Evolutionary conservation across 2,797 vertebrate genomes (phyloP), one percentile per base, ranked within the genome.

Genomic region (Cryptoblepharus egeriae): DNA sequence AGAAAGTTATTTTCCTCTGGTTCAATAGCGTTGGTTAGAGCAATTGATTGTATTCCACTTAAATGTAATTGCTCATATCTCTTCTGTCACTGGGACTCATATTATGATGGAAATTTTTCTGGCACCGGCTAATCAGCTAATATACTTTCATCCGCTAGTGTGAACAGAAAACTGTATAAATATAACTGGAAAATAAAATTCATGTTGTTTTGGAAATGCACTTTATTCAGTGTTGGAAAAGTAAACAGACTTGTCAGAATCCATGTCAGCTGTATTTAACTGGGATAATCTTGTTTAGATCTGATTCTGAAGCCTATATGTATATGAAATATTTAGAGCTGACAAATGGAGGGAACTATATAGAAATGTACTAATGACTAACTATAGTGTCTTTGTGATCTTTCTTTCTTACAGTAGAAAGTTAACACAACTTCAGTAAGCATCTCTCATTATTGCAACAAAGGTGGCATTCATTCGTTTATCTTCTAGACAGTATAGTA

Each of bases 101-200:
- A 67, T 76, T 52, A 63, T 5, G 1, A 49, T 76, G 8, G 32
- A 82, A 82, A 76, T 70, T 76, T 39, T 49, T 52, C 55, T n/a
- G 55, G 73, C 57, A 69, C 80, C 55, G 35, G 39, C 65, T 76
- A 82, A 63, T 69, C n/a, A 70, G 76, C 76, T 63, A 72, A 80
- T 70, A 42, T 37, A 30, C n/a, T 76, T 58, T 61, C 20, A 30
- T 76, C 30, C 30, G 5, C 12, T 52, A 16, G 39, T 63, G 64
- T 16, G 12, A 35, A 49, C 37, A 70, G 55, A 58, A 70, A 57
- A 28, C 42, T 79, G 49, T 58, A 52, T 42, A 55, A 49, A 9
- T 58, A 42, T n/a, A 55, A 49, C 15, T 24, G 32, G 39, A 16
- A 76, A 69, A 69, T 61, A 76, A 49, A 60, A 74, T n/a, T n/a